A percentile compares a stretch with the other conserved stretches of the same genome.
phyloP scores from a whole-genome alignment of 2,888 invertebrate species.

The Eristalis arbustorum region DNA sequence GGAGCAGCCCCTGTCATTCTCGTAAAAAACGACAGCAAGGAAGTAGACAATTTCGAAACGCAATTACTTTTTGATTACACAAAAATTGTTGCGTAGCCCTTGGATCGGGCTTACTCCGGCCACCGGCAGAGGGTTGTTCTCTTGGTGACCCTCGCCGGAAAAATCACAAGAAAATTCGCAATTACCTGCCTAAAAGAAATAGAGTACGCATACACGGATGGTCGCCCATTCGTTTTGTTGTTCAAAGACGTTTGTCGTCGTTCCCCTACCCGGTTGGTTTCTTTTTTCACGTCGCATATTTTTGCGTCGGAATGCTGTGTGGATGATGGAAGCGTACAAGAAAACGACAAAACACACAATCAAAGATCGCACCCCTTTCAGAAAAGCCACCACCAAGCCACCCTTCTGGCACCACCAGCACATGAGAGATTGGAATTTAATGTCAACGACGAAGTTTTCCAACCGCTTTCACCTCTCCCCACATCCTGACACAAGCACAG shows the following conservation, averaged over 20 bases:
- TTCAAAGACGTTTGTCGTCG: constrained; percentile 7
- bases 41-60: constrained; percentile 66
- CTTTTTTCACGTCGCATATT: neutral
- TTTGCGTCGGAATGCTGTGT: constrained; percentile 13
- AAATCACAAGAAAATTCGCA: constrained; percentile 50
- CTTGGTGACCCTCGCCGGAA: constrained; percentile 9
- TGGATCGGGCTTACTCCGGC: neutral
- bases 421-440: constrained; percentile 52
- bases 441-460: constrained; percentile 60
- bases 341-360: constrained; percentile 37
- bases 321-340: constrained; percentile 21
- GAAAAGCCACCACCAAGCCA: constrained; percentile 16
- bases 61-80: constrained; percentile 68
- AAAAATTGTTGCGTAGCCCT: constrained; percentile 66
- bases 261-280: neutral
- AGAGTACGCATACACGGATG: constrained; percentile 7
- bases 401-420: constrained; percentile 33
- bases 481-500: constrained; percentile 6
- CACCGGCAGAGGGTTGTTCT: constrained; percentile 33
- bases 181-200: constrained; percentile 43
- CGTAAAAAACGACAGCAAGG: constrained; percentile 36
- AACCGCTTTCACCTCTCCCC: constrained; percentile 52
- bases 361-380: constrained; percentile 48
- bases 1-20: neutral
- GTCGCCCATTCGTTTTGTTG: constrained; percentile 55